Percentiles rank a stretch among this genome's conserved stretches.
These are phyloP conservation scores for Agriotes lineatus DNA, from an alignment of 2,888 invertebrate genomes.

Conservation along the genomic window DNA sequence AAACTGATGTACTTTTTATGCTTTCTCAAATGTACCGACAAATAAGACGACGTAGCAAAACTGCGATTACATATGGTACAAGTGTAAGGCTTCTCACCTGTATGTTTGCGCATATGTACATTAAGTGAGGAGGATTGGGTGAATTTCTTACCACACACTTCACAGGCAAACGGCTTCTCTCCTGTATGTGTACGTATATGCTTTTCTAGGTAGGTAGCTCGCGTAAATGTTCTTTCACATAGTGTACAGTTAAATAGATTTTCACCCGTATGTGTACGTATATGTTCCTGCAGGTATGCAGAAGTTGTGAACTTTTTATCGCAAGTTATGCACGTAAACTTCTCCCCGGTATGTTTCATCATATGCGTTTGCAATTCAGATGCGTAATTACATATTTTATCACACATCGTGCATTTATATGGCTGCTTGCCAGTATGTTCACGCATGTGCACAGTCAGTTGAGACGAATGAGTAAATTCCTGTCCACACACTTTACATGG, in stretches of 20 bases:
- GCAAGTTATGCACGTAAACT: too few relatives aligned
- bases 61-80: constrained; percentile 41
- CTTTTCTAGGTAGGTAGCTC: constrained; percentile 39
- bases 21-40: constrained; percentile 59
- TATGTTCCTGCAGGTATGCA: constrained; percentile 66
- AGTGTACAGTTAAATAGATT: constrained; percentile 38
- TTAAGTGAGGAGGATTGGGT: constrained; percentile 37
- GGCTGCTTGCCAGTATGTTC: constrained; percentile 64
- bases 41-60: constrained; percentile 61
- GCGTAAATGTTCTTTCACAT: constrained; percentile 40
- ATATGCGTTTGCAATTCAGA: constrained; percentile 61
- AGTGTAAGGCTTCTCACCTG: constrained; percentile 41
- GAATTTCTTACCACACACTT: constrained; percentile 41
- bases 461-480: constrained; percentile 62
- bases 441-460: constrained; percentile 62
- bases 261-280: constrained; percentile 62
- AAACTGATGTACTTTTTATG: constrained; percentile 62
- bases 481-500: constrained; percentile 60
- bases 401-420: constrained; percentile 62
- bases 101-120: constrained; percentile 39
- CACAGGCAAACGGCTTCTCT: constrained; percentile 36
- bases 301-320: too few relatives aligned
- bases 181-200: constrained; percentile 41
- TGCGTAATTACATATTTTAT: constrained; percentile 61
- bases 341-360: too few relatives aligned